These are phyloP conservation scores for Limnephilus lunatus DNA, from an alignment of 2,888 invertebrate genomes.

Conservation along the genomic window DNA sequence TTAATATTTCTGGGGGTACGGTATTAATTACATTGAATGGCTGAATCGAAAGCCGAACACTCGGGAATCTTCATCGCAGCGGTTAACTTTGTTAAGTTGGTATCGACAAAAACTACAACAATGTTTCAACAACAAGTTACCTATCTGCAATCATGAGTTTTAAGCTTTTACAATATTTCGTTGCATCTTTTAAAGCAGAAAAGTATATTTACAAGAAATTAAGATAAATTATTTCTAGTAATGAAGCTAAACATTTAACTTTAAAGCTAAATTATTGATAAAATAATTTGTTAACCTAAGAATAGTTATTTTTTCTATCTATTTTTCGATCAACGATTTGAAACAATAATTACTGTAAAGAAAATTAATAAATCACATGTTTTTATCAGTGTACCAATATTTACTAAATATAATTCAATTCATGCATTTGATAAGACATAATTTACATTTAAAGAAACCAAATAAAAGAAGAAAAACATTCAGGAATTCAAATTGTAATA, in stretches of 20 bases:
- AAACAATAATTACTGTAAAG: neutral
- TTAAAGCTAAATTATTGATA: neutral
- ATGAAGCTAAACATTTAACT: neutral
- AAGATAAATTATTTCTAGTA: neutral
- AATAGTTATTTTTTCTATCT: neutral
- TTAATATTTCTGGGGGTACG: no score
- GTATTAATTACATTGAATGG: no score
- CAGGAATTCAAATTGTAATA: neutral
- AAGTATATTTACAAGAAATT: neutral
- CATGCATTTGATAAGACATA: neutral
- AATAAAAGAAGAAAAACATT: neutral
- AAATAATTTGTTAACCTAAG: neutral
- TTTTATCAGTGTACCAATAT: neutral
- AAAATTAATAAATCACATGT: neutral
- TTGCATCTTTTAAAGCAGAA: neutral
- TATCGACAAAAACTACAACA: neutral
- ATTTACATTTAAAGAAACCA: neutral
- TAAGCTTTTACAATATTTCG: neutral
- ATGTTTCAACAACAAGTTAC: neutral
- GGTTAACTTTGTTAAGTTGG: no score
- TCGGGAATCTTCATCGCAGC: no score
- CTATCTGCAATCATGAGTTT: neutral
- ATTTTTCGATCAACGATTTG: neutral
- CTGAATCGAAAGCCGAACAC: no score
- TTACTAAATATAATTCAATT: neutral